phyloP scores from a whole-genome alignment of 2,113 vertebrate genomes.

The Oostethus manadensis region DNA sequence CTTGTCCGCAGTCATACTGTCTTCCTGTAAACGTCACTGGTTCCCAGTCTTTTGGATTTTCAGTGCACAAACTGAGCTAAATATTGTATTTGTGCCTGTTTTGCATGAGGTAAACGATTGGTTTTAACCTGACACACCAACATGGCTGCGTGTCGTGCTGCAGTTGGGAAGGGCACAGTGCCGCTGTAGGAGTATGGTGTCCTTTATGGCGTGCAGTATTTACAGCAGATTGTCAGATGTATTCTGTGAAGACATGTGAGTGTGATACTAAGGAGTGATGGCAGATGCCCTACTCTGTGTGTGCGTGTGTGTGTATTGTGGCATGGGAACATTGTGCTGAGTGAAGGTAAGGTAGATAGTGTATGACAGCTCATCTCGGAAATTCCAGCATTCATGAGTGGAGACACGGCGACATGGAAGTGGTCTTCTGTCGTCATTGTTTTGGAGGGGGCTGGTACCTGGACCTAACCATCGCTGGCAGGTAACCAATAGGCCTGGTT shows the following conservation, averaged over 20 bases:
- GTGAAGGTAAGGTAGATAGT: neutral
- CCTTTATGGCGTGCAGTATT: neutral
- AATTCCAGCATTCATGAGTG: neutral
- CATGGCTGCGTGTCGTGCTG: too few species aligned
- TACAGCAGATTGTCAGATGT: neutral
- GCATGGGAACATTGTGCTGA: neutral
- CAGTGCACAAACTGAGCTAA: too few species aligned
- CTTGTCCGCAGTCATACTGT: too few species aligned
- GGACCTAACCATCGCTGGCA: too few species aligned
- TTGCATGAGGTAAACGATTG: too few species aligned
- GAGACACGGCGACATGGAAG: neutral
- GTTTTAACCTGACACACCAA: too few species aligned
- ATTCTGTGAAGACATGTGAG: neutral
- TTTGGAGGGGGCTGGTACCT: too few species aligned
- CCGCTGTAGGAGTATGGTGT: neutral
- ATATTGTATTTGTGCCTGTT: too few species aligned
- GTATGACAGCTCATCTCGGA: neutral
- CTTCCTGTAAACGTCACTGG: too few species aligned
- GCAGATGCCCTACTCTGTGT: neutral
- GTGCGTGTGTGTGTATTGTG: neutral
- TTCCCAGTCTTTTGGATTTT: too few species aligned
- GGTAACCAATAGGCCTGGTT: too few species aligned
- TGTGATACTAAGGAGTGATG: neutral
- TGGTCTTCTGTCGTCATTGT: neutral
- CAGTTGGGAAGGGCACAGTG: too few species aligned